These are phyloP conservation scores for Neotragus moschatus DNA, from an alignment of 2,113 vertebrate species.

Conservation along the genomic window DNA sequence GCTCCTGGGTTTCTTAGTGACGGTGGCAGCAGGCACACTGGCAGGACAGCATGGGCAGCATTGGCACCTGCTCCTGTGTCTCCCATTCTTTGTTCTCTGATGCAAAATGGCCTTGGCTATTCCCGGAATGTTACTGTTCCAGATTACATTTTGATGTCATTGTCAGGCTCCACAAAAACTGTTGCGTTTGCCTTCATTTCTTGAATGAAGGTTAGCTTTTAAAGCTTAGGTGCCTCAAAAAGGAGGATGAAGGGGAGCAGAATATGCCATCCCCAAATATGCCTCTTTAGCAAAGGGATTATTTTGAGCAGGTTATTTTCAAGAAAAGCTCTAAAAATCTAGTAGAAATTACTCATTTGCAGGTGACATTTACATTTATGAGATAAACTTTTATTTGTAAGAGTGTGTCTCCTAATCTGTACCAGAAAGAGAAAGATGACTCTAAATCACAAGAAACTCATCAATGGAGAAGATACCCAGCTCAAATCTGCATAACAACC, in stretches of 20 bases:
- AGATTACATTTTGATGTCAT: neutral
- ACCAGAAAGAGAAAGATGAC: neutral
- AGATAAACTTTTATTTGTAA: neutral
- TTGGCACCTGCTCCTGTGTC: neutral
- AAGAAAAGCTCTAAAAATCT: neutral
- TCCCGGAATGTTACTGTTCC: neutral
- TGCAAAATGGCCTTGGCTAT: neutral
- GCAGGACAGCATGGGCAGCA: neutral
- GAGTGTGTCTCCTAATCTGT: neutral
- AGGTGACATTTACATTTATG: neutral
- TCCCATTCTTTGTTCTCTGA: neutral
- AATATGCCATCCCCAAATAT: neutral
- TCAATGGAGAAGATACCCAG: neutral
- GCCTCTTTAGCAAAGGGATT: neutral
- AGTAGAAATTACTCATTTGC: neutral
- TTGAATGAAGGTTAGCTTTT: neutral
- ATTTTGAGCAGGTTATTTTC: neutral
- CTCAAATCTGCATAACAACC: neutral
- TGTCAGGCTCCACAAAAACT: neutral
- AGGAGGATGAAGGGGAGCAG: neutral
- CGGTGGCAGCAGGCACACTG: neutral
- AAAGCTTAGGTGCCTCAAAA: neutral
- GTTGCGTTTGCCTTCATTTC: neutral
- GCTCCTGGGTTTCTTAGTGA: neutral
- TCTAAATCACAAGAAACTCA: neutral